Percentiles rank a stretch among this genome's conserved stretches.
phyloP scores from a whole-genome alignment of 2,113 vertebrate genomes.

The Gymnobelideus leadbeateri region DNA sequence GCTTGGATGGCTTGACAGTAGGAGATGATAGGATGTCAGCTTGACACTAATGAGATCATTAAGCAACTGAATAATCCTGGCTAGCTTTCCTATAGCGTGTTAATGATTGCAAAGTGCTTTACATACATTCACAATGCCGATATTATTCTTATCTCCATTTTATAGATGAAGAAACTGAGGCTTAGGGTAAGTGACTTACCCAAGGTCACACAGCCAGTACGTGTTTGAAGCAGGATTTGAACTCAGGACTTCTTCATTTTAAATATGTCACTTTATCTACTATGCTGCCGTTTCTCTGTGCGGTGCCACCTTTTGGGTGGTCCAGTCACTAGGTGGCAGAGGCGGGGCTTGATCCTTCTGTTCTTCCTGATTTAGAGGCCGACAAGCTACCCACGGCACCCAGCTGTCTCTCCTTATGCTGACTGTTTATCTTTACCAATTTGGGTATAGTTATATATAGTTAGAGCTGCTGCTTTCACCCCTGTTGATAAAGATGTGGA shows the following conservation, averaged over 20 bases:
- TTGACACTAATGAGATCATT: not conserved
- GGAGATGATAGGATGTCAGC: not conserved
- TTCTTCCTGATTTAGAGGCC: not conserved
- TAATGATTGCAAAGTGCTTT: not conserved
- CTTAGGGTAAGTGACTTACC: not conserved
- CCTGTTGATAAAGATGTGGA: not conserved
- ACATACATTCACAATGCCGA: not conserved
- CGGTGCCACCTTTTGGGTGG: not conserved
- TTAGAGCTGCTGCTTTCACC: not conserved
- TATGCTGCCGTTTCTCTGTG: not conserved
- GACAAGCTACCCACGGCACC: not conserved
- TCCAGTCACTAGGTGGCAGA: not conserved
- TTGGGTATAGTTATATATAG: not conserved
- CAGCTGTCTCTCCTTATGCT: not conserved
- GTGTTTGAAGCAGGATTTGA: not conserved
- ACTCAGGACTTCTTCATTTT: not conserved
- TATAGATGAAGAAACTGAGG: not conserved
- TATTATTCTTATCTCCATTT: not conserved
- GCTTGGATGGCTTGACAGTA: not conserved
- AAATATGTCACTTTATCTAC: not conserved
- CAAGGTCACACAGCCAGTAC: not conserved
- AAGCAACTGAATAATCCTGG: not conserved
- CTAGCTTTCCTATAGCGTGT: not conserved
- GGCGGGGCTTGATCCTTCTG: not conserved
- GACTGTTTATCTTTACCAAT: not conserved